Evolutionary conservation across 2,888 invertebrate genomes (phyloP).

Genomic region (Itoplectis maculator): DNA sequence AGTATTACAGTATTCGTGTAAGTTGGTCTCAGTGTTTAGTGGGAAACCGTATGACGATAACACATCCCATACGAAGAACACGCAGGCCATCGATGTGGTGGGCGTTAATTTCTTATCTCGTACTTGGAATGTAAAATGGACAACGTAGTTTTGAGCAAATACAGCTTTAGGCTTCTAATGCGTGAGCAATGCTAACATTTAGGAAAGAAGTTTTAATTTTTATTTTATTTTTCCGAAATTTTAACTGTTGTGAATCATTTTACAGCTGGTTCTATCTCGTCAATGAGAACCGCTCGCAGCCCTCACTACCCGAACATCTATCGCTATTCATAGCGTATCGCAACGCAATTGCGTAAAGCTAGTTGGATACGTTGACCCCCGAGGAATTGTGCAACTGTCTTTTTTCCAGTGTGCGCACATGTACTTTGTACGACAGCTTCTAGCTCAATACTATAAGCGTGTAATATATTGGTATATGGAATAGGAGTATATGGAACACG

Average conservation of each 20-base stretch:
- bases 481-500: constrained; percentile 12
- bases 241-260: too few relatives aligned
- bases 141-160: neutral
- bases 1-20: constrained; percentile 41
- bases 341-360: constrained; percentile 83
- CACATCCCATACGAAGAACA: constrained; percentile 14
- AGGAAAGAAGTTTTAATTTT: too few relatives aligned
- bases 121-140: neutral
- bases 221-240: too few relatives aligned
- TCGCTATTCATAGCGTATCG: constrained; percentile 82
- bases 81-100: neutral
- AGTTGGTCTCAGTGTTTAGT: neutral
- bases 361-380: constrained; percentile 83
- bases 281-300: constrained; percentile 56
- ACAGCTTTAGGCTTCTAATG: neutral
- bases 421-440: constrained; percentile 18
- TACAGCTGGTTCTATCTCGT: too few relatives aligned
- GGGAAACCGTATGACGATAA: constrained; percentile 30
- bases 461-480: constrained; percentile 31
- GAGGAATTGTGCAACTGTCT: constrained; percentile 68
- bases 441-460: constrained; percentile 34
- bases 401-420: constrained; percentile 47
- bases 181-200: too few relatives aligned
- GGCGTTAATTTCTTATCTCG: neutral
- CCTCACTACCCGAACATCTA: constrained; percentile 72